A percentile compares a stretch with the other conserved stretches of the same genome.
phyloP scores from a whole-genome alignment of 1,140 invertebrate species.

The Arion vulgaris region DNA sequence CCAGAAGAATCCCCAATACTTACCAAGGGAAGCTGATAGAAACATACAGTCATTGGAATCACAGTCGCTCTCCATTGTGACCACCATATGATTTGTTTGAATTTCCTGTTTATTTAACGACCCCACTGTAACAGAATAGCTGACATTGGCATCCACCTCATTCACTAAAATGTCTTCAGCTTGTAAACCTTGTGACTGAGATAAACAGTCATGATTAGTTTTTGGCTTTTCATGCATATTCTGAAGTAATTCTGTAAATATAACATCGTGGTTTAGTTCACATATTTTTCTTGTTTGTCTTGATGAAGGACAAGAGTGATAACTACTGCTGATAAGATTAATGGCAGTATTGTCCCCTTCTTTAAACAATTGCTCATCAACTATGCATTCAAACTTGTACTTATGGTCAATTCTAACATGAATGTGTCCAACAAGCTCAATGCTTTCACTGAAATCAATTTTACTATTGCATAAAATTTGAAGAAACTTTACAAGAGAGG shows the following conservation, averaged over 20 bases:
- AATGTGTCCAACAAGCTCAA: conserved; percentile 50
- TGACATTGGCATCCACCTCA: neutral
- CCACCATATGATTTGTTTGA: conserved; percentile 11
- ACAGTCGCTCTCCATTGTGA: conserved; percentile 22
- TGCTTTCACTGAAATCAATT: conserved; percentile 46
- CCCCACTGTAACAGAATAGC: neutral
- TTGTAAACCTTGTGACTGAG: neutral
- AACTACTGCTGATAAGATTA: conserved; percentile 49
- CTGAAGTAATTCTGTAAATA: neutral
- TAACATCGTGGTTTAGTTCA: conserved; percentile 6
- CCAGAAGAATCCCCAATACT: neutral
- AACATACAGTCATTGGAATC: conserved; percentile 28
- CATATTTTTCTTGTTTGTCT: neutral
- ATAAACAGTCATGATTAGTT: neutral
- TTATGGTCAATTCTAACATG: conserved; percentile 45
- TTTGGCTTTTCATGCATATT: neutral
- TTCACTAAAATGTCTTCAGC: neutral
- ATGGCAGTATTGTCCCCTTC: conserved; percentile 40
- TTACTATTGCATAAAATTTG: conserved; percentile 48
- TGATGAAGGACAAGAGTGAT: conserved; percentile 40
- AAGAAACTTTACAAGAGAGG: conserved; percentile 48
- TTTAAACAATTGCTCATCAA: conserved; percentile 51
- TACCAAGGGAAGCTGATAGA: conserved; percentile 11
- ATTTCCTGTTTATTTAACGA: neutral
- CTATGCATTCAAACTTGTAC: conserved; percentile 46